Base-by-base conservation (phyloP, 2,797 vertebrate genomes). In the Xenopus petersii region DNA sequence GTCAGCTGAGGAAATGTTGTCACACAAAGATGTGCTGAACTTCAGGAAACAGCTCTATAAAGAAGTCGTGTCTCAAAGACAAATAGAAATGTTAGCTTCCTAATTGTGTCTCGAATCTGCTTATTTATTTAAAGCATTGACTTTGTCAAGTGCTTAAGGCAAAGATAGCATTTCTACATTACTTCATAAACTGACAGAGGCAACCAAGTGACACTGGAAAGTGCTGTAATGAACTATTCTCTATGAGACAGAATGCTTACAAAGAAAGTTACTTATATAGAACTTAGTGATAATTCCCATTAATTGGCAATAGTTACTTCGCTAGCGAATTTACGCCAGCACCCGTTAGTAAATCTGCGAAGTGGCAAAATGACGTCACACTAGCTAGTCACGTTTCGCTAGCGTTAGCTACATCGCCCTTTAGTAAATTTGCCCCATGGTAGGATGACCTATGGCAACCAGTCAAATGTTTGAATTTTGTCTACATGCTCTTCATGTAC, bases 1-100 rank as follows among this genome's bases (percentile, higher is more conserved):
- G 48, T 99, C 97, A 2, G 85, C 98, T 82, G 91, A 96, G 42
- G 94, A 98, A 84, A 88, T 93, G 82, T 87, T 98, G 60, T 1
- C 81, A 61, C 81, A 75, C 79, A 98, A 98, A 85, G 89, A 92
- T 79, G 98, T 98, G 95, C 51, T 96, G 79, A 84, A 72, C 74
- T 94, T 96, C n/a, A 94, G 96, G 81, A 91, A 86, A 63, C 80
- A 84, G 65, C 89, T 97, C n/a, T 85, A 88, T 80, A 75, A 91
- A 17, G 91, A 95, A 81, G 92, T 98, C 75, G 33, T 42, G 75
- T 65, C 82, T 64, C 85, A 73, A 51, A 87, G 65, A 80, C 74
- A 0, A 60, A 81, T 75, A 66, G 79, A 83, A 5, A 74, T 82
- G 16, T 73, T 74, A 73, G 73, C 58, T 80, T 47, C 82, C 46